Evolutionary conservation across 2,797 vertebrate species (phyloP).

Genomic region (Falco columbarius): DNA sequence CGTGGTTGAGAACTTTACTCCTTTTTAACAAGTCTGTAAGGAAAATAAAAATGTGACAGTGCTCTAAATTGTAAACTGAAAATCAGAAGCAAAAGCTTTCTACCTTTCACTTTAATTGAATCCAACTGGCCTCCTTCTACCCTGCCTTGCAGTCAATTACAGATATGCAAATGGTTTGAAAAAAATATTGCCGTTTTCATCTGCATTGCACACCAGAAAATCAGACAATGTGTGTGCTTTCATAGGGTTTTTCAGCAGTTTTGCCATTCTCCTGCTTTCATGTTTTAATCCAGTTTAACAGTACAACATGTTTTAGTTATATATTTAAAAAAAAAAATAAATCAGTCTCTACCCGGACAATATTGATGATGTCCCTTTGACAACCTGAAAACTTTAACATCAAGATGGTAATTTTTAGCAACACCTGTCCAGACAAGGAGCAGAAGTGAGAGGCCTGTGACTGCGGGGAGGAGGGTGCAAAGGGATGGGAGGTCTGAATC

Average conservation of each 20-base stretch:
- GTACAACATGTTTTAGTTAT: fast-evolving
- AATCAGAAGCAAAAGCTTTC: background rate
- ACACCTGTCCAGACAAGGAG: background rate
- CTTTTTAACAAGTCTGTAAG: background rate
- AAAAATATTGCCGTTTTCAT: background rate
- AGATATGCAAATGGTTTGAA: conserved; percentile 8
- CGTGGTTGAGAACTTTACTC: fast-evolving
- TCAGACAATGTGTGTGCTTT: background rate
- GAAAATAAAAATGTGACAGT: background rate
- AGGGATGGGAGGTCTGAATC: background rate
- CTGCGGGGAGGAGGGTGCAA: fast-evolving
- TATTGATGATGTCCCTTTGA: background rate
- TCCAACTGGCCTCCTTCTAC: conserved; percentile 21
- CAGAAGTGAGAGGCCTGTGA: background rate
- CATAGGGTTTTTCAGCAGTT: background rate
- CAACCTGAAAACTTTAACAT: background rate
- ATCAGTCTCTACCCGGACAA: background rate
- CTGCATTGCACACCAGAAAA: background rate
- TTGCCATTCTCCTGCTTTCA: background rate
- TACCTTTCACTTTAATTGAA: conserved; percentile 42
- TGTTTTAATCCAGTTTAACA: background rate
- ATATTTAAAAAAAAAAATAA: background rate
- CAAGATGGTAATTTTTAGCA: background rate
- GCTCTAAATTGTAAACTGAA: background rate
- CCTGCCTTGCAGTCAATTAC: conserved; percentile 29